Evolutionary conservation across 2,797 vertebrate species (phyloP).

Genomic region (Gymnothorax reevesii): DNA sequence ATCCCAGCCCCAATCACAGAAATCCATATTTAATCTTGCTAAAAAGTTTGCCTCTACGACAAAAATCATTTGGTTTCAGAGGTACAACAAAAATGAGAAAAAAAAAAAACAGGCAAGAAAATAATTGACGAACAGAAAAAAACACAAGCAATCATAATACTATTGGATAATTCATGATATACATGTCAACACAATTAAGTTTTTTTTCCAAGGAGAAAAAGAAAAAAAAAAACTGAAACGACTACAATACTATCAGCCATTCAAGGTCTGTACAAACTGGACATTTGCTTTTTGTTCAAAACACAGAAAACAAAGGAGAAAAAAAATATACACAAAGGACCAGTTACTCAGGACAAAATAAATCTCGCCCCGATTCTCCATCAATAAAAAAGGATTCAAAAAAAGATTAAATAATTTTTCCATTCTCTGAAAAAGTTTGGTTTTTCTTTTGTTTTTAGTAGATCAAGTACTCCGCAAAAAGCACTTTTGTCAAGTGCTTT

Average conservation of each 20-base stretch:
- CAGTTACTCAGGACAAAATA: constrained; percentile 76
- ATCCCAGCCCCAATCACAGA: constrained; percentile 23
- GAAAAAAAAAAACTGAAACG: constrained; percentile 85
- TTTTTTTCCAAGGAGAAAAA: constrained; percentile 74
- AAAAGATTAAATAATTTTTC: constrained; percentile 61
- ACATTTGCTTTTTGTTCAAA: constrained; percentile 81
- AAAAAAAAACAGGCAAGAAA: constrained; percentile 10
- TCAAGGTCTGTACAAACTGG: constrained; percentile 82
- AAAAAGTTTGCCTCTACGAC: constrained; percentile 42
- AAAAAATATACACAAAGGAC: constrained; percentile 46
- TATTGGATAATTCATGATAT: constrained; percentile 81
- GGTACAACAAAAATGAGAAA: constrained; percentile 32
- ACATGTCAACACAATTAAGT: constrained; percentile 82
- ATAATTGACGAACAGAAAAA: constrained; percentile 44
- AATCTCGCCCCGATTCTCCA: constrained; percentile 45
- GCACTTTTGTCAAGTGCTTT: constrained; percentile 77
- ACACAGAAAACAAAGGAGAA: constrained; percentile 61
- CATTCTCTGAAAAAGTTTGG: constrained; percentile 48
- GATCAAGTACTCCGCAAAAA: constrained; percentile 42
- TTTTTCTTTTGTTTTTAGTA: constrained; percentile 63
- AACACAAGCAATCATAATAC: constrained; percentile 63
- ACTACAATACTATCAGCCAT: constrained; percentile 90
- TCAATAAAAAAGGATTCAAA: constrained; percentile 47
- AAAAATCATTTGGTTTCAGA: constrained; percentile 64
- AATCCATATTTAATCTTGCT: constrained; percentile 26